These are phyloP conservation scores for Cheilosia variabilis DNA, from an alignment of 2,888 invertebrate genomes.

Conservation along the genomic window DNA sequence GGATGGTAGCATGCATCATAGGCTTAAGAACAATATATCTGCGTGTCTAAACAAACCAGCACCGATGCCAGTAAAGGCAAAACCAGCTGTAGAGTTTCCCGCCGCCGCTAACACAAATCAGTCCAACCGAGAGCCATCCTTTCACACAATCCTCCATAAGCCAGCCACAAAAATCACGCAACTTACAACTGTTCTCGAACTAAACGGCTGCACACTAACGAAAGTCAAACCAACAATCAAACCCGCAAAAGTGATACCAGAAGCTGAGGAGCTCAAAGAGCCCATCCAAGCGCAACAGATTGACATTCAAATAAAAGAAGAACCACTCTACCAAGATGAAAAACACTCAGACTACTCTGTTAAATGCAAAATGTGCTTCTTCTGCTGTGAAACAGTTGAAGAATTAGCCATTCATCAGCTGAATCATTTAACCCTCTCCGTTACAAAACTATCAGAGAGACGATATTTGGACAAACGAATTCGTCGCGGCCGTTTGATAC, in stretches of 20 bases:
- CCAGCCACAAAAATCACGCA: constrained; percentile 70
- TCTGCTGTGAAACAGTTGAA: constrained; percentile 76
- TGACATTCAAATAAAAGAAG: constrained; percentile 58
- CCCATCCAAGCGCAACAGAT: constrained; percentile 19
- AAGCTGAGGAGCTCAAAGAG: not conserved
- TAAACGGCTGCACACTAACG: constrained; percentile 78
- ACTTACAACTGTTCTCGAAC: constrained; percentile 77
- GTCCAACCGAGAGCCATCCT: not conserved
- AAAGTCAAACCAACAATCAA: constrained; percentile 47
- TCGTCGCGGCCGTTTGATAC: constrained; percentile 78
- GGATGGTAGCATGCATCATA: not conserved
- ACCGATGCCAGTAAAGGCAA: not conserved
- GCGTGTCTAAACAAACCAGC: not conserved
- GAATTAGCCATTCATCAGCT: constrained; percentile 79
- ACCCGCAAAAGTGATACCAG: not conserved
- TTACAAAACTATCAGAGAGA: constrained; percentile 77
- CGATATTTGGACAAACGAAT: constrained; percentile 76
- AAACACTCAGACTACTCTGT: constrained; percentile 22
- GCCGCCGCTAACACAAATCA: not conserved
- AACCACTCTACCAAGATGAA: constrained; percentile 26
- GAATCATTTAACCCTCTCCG: constrained; percentile 77
- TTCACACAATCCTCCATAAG: constrained; percentile 3
- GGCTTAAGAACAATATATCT: constrained; percentile 4
- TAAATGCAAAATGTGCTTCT: constrained; percentile 76
- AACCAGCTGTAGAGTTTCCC: constrained; percentile 15